Conservation (phyloP, 1,140 invertebrate species). For the Temnothorax nylanderi region DNA sequence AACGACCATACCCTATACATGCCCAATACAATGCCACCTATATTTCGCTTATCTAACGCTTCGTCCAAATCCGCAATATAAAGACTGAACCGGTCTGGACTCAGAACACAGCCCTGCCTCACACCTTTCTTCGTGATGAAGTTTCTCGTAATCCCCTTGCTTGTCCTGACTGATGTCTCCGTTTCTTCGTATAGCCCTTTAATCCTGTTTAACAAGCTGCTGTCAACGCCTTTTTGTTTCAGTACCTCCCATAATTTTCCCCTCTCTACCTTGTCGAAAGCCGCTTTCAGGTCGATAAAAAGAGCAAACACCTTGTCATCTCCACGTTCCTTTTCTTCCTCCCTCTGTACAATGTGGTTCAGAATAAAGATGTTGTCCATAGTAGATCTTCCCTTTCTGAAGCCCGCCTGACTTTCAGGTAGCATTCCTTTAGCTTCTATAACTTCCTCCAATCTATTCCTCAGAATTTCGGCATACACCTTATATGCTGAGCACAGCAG, state of each 20-base stretch:
- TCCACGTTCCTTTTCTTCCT: not conserved
- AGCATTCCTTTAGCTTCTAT: slow-evolving; percentile 3
- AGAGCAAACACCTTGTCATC: not conserved
- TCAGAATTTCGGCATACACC: slow-evolving; percentile 31
- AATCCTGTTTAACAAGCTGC: not conserved
- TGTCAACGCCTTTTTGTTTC: not conserved
- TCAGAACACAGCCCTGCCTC: not conserved
- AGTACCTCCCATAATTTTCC: slow-evolving; percentile 43
- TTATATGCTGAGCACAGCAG: slow-evolving; percentile 28
- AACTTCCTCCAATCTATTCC: slow-evolving; percentile 19
- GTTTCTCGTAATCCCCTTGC: not conserved
- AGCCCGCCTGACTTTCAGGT: slow-evolving; percentile 16
- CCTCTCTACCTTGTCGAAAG: not conserved
- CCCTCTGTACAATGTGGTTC: slow-evolving; percentile 28
- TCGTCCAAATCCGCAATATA: not conserved
- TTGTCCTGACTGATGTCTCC: not conserved
- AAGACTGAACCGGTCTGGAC: not conserved
- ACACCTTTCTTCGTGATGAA: slow-evolving; percentile 42
- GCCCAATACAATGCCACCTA: too few species aligned
- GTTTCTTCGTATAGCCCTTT: slow-evolving; percentile 47
- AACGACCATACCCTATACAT: too few species aligned
- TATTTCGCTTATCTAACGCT: not conserved
- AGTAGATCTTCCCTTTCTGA: slow-evolving; percentile 7
- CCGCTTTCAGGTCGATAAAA: slow-evolving; percentile 53
- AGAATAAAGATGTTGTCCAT: slow-evolving; percentile 52